A percentile compares a stretch with the other conserved stretches of the same genome.
Evolutionary conservation across 2,113 vertebrate species (phyloP).

Genomic region (Condylura cristata): DNA sequence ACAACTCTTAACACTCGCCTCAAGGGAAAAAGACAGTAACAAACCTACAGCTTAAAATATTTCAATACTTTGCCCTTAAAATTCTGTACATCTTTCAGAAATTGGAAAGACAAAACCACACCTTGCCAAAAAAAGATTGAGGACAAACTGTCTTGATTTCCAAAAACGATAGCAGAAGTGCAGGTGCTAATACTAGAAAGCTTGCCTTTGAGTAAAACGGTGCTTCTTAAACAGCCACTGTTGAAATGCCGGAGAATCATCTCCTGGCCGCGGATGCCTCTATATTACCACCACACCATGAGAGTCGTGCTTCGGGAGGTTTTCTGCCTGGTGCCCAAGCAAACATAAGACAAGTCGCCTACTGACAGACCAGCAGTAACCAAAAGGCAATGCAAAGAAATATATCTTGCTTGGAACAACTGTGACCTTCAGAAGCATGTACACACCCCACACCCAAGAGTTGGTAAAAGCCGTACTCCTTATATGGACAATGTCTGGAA

Average conservation of each 20-base stretch:
- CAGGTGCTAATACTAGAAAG: constrained; percentile 12
- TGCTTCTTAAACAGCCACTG: background rate
- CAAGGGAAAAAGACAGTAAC: constrained; percentile 28
- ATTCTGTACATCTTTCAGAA: constrained; percentile 56
- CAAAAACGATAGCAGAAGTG: constrained; percentile 21
- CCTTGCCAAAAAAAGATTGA: constrained; percentile 16
- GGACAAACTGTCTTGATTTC: constrained; percentile 47
- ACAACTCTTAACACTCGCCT: constrained; percentile 59
- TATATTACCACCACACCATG: background rate
- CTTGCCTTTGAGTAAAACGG: constrained; percentile 20
- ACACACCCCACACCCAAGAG: constrained; percentile 84
- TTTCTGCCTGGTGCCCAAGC: constrained; percentile 28
- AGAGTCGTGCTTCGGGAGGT: background rate
- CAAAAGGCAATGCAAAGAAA: constrained; percentile 48
- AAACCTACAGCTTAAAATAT: constrained; percentile 41
- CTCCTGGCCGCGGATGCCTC: background rate
- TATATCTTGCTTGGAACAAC: constrained; percentile 87
- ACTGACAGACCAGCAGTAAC: constrained; percentile 44
- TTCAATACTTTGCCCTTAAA: constrained; percentile 52
- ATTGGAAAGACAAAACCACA: constrained; percentile 49
- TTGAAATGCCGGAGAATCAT: constrained; percentile 8
- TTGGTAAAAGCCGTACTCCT: constrained; percentile 60
- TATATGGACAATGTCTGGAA: constrained; percentile 68
- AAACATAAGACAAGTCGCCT: constrained; percentile 40
- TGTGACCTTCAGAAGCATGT: constrained; percentile 88